Base-by-base conservation (phyloP, 1,140 invertebrate species). In the Megathymus violae region DNA sequence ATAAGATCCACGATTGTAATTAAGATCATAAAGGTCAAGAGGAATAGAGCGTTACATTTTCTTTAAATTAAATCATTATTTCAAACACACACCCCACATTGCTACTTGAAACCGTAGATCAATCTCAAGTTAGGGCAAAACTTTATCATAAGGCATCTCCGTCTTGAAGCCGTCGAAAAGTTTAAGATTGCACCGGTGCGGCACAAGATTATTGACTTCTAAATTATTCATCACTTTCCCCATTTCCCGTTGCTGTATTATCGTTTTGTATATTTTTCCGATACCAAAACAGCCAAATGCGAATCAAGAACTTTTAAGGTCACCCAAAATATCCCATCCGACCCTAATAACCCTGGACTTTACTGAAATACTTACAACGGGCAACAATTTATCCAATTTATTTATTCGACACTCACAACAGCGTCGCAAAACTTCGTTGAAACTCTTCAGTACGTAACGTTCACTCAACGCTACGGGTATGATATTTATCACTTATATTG, bases 101-200 rank as follows among this genome's bases (percentile, higher is more conserved):
- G 1, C 27, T 31, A 7, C 7, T 31, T 7, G 4, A 31, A 7
- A 31, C 4, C 3, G 7, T 31, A 9, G 27, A 31, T 31, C 27
- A 31, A 31, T 31, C 14, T 31, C 36, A 13, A 7, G 25, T 16
- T 16, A 17, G 34, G 10, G 13, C 31, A 13, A n/a, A 13, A 38
- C 7, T 41, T 61, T 50, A 40, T n/a, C 51, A 41, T 50, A 34
- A 50, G 34, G 27, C 15, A 34, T 46, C 7, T 10, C 13, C 19
- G 19, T 3, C 19, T 22, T 5, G 19, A 22, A 22, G 5, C 2
- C 19, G 19, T 22, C 44, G 40, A 44, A 58, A 58, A 44, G 52
- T 58, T 58, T 58, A 38, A 58, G 40, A 58, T 58, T 58, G 52
- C 52, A 58, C 52, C 22, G 40, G 15, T 22, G 52, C 52, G 52